Evolutionary conservation across 2,888 invertebrate species (phyloP), one percentile per base, ranked within the genome.

Genomic region (Drosophila ustulata): DNA sequence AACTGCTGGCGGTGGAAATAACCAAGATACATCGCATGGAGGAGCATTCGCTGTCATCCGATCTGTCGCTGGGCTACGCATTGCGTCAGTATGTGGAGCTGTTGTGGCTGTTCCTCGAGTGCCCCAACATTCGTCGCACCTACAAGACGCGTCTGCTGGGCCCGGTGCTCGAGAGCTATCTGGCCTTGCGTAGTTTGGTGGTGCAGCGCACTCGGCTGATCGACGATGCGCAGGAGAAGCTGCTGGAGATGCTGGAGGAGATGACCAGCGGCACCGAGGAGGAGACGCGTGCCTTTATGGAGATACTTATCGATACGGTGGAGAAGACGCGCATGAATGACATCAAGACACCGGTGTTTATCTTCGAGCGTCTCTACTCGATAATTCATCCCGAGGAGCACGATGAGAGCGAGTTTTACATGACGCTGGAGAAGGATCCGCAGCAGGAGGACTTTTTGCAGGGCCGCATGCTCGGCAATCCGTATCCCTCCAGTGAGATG

Each of bases 321-420:
- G 96, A 97, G 90, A 97, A 97, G 89, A 97, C 96, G 86, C 97
- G 97, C 51, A 94, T 96, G 32, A 97, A 97, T 90, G 99, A 99
- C 92, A 96, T 98, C 75, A 95, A 98, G 77, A 99, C 99, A 0
- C 99, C 99, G 0, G 98, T 99, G 3, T 99, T 99, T 91, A 98
- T 99, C 73, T 99, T 99, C 92, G 99, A 99, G 93, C 94, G 99
- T 43, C 94, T 99, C 3, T 99, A 99, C 91, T 98, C 98, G 23
- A 98, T 99, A 74, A 99, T 99, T 79, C 98, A 98, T 91, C 99
- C 98, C 0, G 98, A 99, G 91, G 98, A 99, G 92, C 98, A 98
- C 90, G 98, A 98, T 90, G 96, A 98, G 3, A 98, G 98, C 0
- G 99, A 99, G 92, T 99, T 99, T 93, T 97, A 97, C 94, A 94